phyloP scores from a whole-genome alignment of 1,140 invertebrate genomes.

The Hyles vespertilio region DNA sequence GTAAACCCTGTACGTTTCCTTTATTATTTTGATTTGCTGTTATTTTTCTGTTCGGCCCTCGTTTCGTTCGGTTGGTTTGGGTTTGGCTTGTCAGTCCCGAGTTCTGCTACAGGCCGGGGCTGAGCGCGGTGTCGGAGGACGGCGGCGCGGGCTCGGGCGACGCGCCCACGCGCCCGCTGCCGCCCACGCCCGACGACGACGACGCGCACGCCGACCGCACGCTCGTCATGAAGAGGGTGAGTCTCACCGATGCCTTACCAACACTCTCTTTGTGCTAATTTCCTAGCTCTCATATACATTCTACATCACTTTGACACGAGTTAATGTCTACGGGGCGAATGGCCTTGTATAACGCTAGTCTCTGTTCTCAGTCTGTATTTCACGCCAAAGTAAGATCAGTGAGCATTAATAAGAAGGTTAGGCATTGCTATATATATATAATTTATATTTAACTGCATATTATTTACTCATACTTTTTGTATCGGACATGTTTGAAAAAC shows the following conservation, averaged over 20 bases:
- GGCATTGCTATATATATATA: slow-evolving; percentile 7
- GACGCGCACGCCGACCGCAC: slow-evolving; percentile 89
- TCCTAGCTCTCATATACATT: slow-evolving; percentile 1
- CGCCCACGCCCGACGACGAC: slow-evolving; percentile 94
- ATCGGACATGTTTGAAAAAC: slow-evolving; percentile 61
- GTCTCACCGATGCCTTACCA: slow-evolving; percentile 38
- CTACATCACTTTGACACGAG: neutral
- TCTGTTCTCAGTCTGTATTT: slow-evolving; percentile 15
- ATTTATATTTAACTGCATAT: slow-evolving; percentile 34
- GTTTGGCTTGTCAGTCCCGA: slow-evolving; percentile 80
- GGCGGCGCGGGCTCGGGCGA: slow-evolving; percentile 77
- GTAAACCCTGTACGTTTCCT: slow-evolving; percentile 3
- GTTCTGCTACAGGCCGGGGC: slow-evolving; percentile 90
- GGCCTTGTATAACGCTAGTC: no score
- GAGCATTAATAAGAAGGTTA: slow-evolving; percentile 35
- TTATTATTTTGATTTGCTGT: slow-evolving; percentile 27
- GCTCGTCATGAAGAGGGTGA: slow-evolving; percentile 92
- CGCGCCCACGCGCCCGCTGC: slow-evolving; percentile 92
- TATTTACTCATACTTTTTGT: slow-evolving; percentile 64
- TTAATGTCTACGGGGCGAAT: neutral
- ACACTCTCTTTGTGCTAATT: slow-evolving; percentile 11
- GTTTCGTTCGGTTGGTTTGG: slow-evolving; percentile 39
- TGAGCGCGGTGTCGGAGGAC: slow-evolving; percentile 76
- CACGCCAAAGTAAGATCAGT: slow-evolving; percentile 73
- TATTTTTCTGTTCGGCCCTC: slow-evolving; percentile 30